phyloP scores from a whole-genome alignment of 2,113 vertebrate genomes.

The Malurus alboscapulatus region DNA sequence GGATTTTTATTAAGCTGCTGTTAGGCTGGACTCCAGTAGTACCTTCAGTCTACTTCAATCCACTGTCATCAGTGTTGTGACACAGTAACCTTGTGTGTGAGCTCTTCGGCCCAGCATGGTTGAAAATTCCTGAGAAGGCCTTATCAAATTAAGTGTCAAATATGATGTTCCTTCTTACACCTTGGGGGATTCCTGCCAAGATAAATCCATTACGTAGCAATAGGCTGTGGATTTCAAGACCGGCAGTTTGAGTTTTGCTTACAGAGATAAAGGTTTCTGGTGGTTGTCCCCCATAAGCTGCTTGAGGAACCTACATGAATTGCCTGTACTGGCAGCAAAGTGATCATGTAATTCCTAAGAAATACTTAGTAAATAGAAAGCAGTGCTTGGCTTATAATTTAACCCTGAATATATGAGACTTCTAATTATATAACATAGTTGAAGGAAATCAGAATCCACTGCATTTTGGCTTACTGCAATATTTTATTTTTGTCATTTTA shows the following conservation, averaged over 20 bases:
- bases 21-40: background rate
- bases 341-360: background rate
- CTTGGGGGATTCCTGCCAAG: background rate
- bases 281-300: background rate
- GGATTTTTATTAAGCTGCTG: background rate
- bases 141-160: background rate
- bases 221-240: background rate
- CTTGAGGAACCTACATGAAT: background rate
- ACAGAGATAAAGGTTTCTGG: background rate
- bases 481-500: slow-evolving; percentile 28
- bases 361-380: background rate
- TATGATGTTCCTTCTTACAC: background rate
- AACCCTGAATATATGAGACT: background rate
- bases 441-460: background rate
- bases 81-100: background rate
- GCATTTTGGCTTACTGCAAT: background rate
- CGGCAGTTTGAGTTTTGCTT: background rate
- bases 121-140: background rate
- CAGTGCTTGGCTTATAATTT: background rate
- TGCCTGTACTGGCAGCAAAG: background rate
- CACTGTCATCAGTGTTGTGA: background rate
- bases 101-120: background rate
- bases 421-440: background rate
- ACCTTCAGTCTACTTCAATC: background rate
- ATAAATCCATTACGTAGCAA: background rate